These are phyloP conservation scores for Halcyon badia DNA, from an alignment of 2,797 vertebrate species.

Conservation along the genomic window DNA sequence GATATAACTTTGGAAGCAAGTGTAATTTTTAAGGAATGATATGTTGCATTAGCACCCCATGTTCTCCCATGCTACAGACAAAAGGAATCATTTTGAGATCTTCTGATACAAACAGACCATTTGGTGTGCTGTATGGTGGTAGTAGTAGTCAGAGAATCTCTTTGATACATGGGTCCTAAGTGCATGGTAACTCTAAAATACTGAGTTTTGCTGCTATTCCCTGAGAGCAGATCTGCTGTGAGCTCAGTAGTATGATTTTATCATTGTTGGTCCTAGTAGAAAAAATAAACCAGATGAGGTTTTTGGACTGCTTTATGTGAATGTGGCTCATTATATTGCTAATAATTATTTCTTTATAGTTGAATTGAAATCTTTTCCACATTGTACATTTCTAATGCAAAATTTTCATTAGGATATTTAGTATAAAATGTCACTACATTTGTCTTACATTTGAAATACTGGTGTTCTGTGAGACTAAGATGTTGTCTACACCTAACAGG, in stretches of 20 bases:
- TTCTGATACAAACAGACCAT: background rate
- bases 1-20: background rate
- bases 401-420: background rate
- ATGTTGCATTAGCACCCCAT: rapidly evolving
- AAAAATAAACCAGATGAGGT: background rate
- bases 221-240: background rate
- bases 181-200: background rate
- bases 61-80: background rate
- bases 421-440: background rate
- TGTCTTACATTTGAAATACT: background rate
- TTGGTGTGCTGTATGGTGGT: background rate
- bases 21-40: background rate
- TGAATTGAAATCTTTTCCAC: background rate
- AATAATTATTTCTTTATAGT: background rate
- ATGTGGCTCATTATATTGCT: background rate
- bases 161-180: background rate
- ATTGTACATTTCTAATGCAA: background rate
- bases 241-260: background rate
- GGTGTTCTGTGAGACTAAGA: background rate
- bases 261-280: background rate
- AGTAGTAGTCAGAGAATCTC: background rate
- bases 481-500: background rate
- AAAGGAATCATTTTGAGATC: background rate
- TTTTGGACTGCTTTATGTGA: background rate
- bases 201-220: background rate